Base-by-base conservation (phyloP, 2,113 vertebrate genomes). In the Tringa solitaria region DNA sequence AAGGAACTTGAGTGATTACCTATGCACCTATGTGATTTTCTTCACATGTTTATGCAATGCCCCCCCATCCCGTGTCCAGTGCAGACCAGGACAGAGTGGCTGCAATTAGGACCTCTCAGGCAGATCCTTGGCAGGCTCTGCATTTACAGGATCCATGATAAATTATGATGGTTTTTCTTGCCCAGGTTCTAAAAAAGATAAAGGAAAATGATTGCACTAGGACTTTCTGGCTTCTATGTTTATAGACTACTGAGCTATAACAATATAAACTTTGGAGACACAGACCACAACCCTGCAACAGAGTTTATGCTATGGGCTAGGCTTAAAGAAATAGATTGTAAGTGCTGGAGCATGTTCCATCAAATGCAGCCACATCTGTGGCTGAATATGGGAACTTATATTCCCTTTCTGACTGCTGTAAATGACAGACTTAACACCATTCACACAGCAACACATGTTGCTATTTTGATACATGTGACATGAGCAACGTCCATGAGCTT, bases 61-160 rank as follows among this genome's bases (percentile, higher is more conserved):
- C 72, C 4, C 5, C 1, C 9, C 21, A 7, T n/a, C 60, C 28
- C 0, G 0, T 51, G 23, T 51, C 18, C 30, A 46, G 1, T 13
- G 33, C 74, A 61, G 39, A 5, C 14, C 60, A 64, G 67, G 22
- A 28, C 4, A 32, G 39, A 69, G 7, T 7, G 33, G 14, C 14
- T 69, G 59, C 53, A 37, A 65, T 53, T 57, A 86, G 59, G 56
- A 69, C 20, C 4, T 79, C 68, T 80, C 35, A 51, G 70, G 64
- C 41, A 90, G 50, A 43, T 46, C 15, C 15, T 80, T 76, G 72
- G 51, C 54, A 78, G 24, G 30, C 46, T 92, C 56, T 56, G 43
- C 35, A 46, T 78, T 84, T 68, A 60, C 3, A 81, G 80, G 45
- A 56, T 30, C 13, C 27, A 3, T 70, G 43, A 89, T 57, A 86